Evolutionary conservation across 2,888 invertebrate species (phyloP).

Genomic region (Rutpela maculata): DNA sequence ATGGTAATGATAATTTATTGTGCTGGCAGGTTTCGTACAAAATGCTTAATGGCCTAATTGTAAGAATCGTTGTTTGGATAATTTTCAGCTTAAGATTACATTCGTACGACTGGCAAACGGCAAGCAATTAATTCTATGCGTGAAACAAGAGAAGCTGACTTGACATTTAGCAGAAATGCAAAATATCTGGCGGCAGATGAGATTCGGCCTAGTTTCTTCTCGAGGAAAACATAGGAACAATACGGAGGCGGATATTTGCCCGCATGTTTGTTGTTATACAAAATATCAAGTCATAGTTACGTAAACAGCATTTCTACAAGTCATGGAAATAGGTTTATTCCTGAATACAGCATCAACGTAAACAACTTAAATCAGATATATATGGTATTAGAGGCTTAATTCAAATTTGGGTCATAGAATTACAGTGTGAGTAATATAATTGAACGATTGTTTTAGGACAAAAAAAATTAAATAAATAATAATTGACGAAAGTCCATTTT

Average conservation of each 20-base stretch:
- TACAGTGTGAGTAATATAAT: too few species aligned
- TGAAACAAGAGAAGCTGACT: constrained; percentile 18
- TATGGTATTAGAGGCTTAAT: not conserved
- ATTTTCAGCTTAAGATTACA: constrained; percentile 14
- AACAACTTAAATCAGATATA: not conserved
- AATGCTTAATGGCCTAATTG: constrained; percentile 5
- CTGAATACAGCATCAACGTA: constrained; percentile 11
- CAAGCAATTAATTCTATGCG: constrained; percentile 28
- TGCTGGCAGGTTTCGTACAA: not conserved
- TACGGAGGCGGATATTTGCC: constrained; percentile 28
- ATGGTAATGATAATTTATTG: not conserved
- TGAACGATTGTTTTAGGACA: too few species aligned
- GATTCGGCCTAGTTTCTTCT: not conserved
- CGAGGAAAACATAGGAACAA: constrained; percentile 21
- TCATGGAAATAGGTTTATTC: constrained; percentile 9
- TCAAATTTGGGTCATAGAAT: too few species aligned
- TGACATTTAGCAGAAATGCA: constrained; percentile 29
- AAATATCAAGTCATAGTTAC: constrained; percentile 33
- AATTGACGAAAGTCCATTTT: too few species aligned
- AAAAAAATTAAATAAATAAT: too few species aligned
- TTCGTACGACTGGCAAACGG: constrained; percentile 25
- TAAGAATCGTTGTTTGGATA: constrained; percentile 7
- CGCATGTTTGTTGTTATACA: constrained; percentile 24
- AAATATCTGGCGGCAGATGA: constrained; percentile 18
- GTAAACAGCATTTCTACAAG: not conserved